A percentile compares a stretch with the other conserved stretches of the same genome.
Evolutionary conservation across 2,797 vertebrate species (phyloP).

Genomic region (Sparus aurata): DNA sequence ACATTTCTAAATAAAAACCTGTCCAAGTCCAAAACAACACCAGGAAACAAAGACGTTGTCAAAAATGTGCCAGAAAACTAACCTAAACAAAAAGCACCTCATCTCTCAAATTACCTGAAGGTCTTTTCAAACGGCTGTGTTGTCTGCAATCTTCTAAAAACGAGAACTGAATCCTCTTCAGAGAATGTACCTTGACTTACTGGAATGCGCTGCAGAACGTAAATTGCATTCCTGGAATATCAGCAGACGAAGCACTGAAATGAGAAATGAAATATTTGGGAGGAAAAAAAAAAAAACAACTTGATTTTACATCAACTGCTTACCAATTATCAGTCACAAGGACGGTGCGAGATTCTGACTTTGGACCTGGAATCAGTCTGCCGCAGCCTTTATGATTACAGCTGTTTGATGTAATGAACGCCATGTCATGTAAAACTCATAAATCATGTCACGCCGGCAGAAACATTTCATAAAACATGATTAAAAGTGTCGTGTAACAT

Average conservation of each 20-base stretch:
- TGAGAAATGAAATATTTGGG: conserved; percentile 1
- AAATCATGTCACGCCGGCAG: conserved; percentile 72
- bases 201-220: conserved; percentile 27
- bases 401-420: conserved; percentile 72
- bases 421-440: conserved; percentile 78
- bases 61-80: not conserved
- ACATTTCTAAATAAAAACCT: not conserved
- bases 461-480: conserved; percentile 82
- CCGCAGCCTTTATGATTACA: conserved; percentile 50
- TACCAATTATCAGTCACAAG: conserved; percentile 23
- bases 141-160: not conserved
- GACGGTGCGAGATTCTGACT: conserved; percentile 27
- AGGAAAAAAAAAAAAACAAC: not conserved
- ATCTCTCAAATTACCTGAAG: not conserved
- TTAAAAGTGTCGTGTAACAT: conserved; percentile 85
- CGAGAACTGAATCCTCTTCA: not conserved
- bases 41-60: not conserved
- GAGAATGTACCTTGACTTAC: conserved; percentile 22
- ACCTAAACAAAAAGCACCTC: not conserved
- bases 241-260: not conserved
- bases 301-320: conserved; percentile 14
- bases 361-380: conserved; percentile 11
- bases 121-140: not conserved
- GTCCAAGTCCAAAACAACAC: not conserved
- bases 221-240: conserved; percentile 37